Evolutionary conservation across 1,140 invertebrate species (phyloP).

Genomic region (Panagrolaimus sp.): DNA sequence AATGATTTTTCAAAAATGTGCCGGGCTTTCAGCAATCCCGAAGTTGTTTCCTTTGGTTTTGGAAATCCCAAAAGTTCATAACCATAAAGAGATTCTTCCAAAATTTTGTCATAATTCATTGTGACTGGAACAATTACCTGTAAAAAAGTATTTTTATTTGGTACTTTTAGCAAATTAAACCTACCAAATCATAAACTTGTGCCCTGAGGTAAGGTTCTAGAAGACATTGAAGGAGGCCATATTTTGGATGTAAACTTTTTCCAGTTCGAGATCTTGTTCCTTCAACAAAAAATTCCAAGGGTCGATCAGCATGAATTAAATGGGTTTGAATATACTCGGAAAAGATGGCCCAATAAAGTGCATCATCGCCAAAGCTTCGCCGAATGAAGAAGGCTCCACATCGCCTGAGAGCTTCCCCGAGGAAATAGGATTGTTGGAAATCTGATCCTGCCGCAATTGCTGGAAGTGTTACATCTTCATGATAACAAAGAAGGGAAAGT

Average conservation of each 20-base stretch:
- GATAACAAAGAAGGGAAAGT: conserved; percentile 82
- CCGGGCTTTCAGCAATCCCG: conserved; percentile 72
- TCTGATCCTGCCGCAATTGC: conserved; percentile 95
- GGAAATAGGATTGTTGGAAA: conserved; percentile 83
- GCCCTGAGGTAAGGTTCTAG: conserved; percentile 70
- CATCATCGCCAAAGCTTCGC: conserved; percentile 69
- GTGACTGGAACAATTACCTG: conserved; percentile 74
- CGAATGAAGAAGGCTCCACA: conserved; percentile 90
- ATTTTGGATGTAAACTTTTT: conserved; percentile 83
- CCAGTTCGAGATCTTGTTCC: conserved; percentile 86
- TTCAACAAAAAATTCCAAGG: conserved; percentile 94
- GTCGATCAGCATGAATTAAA: conserved; percentile 73
- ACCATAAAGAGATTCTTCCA: conserved; percentile 85
- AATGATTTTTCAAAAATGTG: conserved; percentile 73
- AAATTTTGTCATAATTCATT: conserved; percentile 83
- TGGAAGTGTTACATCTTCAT: conserved; percentile 84
- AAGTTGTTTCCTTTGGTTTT: conserved; percentile 81
- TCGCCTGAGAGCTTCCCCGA: conserved; percentile 76
- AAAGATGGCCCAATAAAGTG: conserved; percentile 81
- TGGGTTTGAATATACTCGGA: conserved; percentile 80
- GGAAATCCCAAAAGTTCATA: conserved; percentile 88
- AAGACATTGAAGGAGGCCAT: conserved; percentile 71
- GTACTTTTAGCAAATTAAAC: too few species aligned
- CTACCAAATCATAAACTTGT: conserved; percentile 53
- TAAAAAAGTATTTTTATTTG: too few species aligned